These are phyloP conservation scores for Pristionchus japonicus DNA, from an alignment of 2,888 invertebrate species.

Conservation along the genomic window DNA sequence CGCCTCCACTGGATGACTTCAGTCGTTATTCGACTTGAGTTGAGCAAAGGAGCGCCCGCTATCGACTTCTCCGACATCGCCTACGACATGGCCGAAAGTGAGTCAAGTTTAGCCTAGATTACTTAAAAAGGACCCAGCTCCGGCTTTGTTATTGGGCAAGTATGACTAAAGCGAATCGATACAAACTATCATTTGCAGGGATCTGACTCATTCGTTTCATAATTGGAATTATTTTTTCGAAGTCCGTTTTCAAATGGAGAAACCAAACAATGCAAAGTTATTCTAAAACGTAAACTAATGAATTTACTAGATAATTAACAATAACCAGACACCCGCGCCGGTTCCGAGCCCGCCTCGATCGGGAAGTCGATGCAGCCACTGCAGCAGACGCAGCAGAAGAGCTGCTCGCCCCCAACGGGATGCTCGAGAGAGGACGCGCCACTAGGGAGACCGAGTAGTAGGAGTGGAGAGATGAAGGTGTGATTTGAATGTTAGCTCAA, in stretches of 20 bases:
- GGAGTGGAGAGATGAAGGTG: slow-evolving; percentile 26
- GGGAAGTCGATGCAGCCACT: not conserved
- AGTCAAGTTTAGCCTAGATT: no score
- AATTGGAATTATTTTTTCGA: no score
- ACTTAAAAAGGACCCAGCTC: no score
- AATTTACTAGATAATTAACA: not conserved
- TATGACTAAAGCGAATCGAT: no score
- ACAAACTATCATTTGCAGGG: no score
- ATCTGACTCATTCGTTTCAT: no score
- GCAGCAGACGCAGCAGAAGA: slow-evolving; percentile 12
- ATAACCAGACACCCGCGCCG: not conserved
- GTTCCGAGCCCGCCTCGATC: not conserved
- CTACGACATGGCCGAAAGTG: slow-evolving; percentile 40
- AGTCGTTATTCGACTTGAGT: slow-evolving; percentile 30
- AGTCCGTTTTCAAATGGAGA: no score
- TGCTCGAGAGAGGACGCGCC: slow-evolving; percentile 44
- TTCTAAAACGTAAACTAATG: no score
- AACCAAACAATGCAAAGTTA: no score
- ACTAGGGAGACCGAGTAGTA: slow-evolving; percentile 35
- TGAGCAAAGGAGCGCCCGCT: not conserved
- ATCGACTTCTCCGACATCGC: slow-evolving; percentile 44
- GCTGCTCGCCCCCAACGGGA: not conserved
- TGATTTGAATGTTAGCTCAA: not conserved
- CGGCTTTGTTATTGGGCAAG: no score
- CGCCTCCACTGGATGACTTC: slow-evolving; percentile 16